Evolutionary conservation across 2,113 vertebrate species (phyloP).

Genomic region (Sciurus niger): DNA sequence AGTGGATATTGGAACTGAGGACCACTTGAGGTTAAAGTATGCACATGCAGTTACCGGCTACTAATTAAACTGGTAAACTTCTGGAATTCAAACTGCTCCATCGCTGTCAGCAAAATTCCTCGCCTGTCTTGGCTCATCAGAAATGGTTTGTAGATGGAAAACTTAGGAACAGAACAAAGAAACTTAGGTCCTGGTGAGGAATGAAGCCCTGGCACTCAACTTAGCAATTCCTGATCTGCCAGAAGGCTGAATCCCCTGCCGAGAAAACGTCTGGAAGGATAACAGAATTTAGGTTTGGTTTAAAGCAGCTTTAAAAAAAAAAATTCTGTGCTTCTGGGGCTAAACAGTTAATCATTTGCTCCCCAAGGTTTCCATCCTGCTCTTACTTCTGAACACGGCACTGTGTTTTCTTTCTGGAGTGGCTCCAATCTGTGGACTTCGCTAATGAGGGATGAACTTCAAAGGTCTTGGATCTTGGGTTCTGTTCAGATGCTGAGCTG

Average conservation of each 20-base stretch:
- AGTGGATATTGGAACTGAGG: not conserved
- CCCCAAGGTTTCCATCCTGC: not conserved
- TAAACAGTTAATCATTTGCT: not conserved
- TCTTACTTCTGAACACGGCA: not conserved
- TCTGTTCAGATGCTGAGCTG: not conserved
- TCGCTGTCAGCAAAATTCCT: constrained; percentile 40
- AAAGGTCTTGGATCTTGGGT: not conserved
- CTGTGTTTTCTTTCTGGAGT: constrained; percentile 54
- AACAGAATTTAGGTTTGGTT: constrained; percentile 12
- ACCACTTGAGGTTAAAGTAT: not conserved
- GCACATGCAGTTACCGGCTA: not conserved
- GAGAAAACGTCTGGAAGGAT: constrained; percentile 55
- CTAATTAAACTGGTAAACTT: constrained; percentile 27
- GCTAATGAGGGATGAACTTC: constrained; percentile 46
- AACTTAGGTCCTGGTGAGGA: constrained; percentile 53
- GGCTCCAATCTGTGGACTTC: not conserved
- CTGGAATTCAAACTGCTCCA: not conserved
- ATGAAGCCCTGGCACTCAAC: constrained; percentile 56
- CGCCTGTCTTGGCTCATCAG: constrained; percentile 59
- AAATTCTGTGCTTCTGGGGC: not conserved
- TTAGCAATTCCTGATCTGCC: constrained; percentile 44
- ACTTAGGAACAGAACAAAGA: constrained; percentile 53
- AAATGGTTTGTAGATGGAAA: constrained; percentile 50
- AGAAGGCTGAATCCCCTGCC: not conserved
- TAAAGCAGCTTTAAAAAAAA: constrained; percentile 16